A percentile compares a stretch with the other conserved stretches of the same genome.
These are phyloP conservation scores for Megamerina dolium DNA, from an alignment of 2,888 invertebrate genomes.

Conservation along the genomic window DNA sequence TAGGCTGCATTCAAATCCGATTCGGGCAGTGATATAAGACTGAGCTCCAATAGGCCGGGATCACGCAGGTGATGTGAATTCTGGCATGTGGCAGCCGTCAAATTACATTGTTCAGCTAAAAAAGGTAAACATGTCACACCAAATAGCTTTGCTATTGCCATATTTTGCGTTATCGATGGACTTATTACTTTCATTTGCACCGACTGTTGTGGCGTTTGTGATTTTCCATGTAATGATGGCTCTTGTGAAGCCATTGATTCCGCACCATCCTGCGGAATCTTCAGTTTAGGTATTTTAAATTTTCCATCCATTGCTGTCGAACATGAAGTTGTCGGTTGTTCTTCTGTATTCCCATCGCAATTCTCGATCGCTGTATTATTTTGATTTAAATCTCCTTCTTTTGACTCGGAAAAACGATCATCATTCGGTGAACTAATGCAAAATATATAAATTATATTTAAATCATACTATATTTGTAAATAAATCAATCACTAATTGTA, in stretches of 20 bases:
- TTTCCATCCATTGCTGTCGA: too few relatives aligned
- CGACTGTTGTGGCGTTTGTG: too few relatives aligned
- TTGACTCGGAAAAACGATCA: constrained; percentile 22
- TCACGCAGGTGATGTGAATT: constrained; percentile 19
- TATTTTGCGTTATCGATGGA: too few relatives aligned
- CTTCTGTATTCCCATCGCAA: too few relatives aligned
- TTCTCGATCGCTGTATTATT: constrained; percentile 9
- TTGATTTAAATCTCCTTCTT: background rate
- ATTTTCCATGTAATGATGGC: too few relatives aligned
- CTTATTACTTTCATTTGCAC: too few relatives aligned
- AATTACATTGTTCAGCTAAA: constrained; percentile 19
- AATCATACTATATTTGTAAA: too few relatives aligned
- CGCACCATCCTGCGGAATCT: background rate
- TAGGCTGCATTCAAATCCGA: constrained; percentile 14
- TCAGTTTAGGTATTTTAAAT: too few relatives aligned
- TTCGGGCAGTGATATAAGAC: constrained; percentile 12
- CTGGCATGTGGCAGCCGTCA: constrained; percentile 5
- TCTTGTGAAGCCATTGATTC: background rate
- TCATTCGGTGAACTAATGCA: constrained; percentile 27
- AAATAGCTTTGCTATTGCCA: constrained; percentile 16
- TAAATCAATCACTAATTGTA: too few relatives aligned
- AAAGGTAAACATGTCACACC: constrained; percentile 21
- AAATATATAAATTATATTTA: too few relatives aligned
- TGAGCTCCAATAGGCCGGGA: constrained; percentile 4
- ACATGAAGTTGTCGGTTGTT: background rate